A percentile compares a stretch with the other conserved stretches of the same genome.
Conservation (phyloP, 2,888 invertebrate species). For the Lasioglossum figueresi region DNA sequence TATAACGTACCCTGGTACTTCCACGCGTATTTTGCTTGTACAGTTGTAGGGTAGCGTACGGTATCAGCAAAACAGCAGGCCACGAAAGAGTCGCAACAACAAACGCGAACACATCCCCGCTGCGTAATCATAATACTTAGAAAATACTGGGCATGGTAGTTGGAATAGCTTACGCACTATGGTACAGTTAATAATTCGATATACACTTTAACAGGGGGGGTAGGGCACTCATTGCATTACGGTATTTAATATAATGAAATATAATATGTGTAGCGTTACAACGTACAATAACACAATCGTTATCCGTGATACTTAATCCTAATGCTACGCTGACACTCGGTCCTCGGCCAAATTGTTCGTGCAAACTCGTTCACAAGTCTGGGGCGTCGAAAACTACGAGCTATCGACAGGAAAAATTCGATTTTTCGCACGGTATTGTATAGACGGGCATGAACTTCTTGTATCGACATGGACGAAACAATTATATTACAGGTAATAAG, state of each 20-base stretch:
- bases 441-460: background rate
- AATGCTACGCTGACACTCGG: constrained; percentile 40
- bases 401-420: background rate
- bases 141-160: constrained; percentile 81
- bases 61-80: constrained; percentile 19
- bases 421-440: background rate
- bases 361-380: constrained; percentile 34
- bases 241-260: constrained; percentile 67
- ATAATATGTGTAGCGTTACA: constrained; percentile 64
- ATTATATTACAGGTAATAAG: no score
- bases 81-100: constrained; percentile 37
- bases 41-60: background rate
- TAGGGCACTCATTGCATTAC: constrained; percentile 74
- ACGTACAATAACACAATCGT: constrained; percentile 60
- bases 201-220: constrained; percentile 73
- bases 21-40: background rate
- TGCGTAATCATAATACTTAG: constrained; percentile 73
- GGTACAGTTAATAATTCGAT: constrained; percentile 75
- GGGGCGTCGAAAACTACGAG: background rate
- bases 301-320: constrained; percentile 59
- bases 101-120: constrained; percentile 58
- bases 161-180: constrained; percentile 75
- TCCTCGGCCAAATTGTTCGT: constrained; percentile 20
- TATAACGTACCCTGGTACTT: background rate
- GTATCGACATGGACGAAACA: background rate